Percentiles rank a stretch among this genome's conserved stretches.
These are phyloP conservation scores for Candidula unifasciata DNA, from an alignment of 2,888 invertebrate species.

Conservation along the genomic window DNA sequence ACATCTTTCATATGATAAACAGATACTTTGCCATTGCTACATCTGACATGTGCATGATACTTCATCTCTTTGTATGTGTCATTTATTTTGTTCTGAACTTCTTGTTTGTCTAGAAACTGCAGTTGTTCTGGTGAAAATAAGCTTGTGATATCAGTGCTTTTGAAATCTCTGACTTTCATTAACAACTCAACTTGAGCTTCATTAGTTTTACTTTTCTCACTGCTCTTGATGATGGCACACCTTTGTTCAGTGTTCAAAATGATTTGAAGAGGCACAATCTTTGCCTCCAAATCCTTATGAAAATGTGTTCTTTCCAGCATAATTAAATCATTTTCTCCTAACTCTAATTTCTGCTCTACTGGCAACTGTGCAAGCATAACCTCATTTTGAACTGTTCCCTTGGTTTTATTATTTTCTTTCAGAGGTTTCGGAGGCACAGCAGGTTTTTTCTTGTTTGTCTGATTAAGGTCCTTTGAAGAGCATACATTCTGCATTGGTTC, in stretches of 20 bases:
- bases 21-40: not conserved
- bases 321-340: constrained; percentile 27
- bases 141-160: not conserved
- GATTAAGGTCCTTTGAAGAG: not conserved
- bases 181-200: not conserved
- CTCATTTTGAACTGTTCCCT: not conserved
- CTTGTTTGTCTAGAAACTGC: constrained; percentile 17
- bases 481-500: not conserved
- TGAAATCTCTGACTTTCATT: constrained; percentile 27
- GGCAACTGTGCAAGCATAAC: not conserved
- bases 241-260: not conserved
- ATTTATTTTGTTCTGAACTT: constrained; percentile 28
- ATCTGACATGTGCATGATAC: not conserved
- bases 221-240: not conserved
- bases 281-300: constrained; percentile 2
- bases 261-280: not conserved
- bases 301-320: constrained; percentile 19
- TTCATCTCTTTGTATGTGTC: not conserved
- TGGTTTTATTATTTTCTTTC: not conserved
- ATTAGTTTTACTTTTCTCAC: not conserved
- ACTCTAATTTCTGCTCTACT: not conserved
- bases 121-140: constrained; percentile 7
- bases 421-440: not conserved
- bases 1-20: constrained; percentile 10
- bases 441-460: not conserved